Evolutionary conservation across 2,113 vertebrate genomes (phyloP).

Genomic region (Steatornis caripensis): DNA sequence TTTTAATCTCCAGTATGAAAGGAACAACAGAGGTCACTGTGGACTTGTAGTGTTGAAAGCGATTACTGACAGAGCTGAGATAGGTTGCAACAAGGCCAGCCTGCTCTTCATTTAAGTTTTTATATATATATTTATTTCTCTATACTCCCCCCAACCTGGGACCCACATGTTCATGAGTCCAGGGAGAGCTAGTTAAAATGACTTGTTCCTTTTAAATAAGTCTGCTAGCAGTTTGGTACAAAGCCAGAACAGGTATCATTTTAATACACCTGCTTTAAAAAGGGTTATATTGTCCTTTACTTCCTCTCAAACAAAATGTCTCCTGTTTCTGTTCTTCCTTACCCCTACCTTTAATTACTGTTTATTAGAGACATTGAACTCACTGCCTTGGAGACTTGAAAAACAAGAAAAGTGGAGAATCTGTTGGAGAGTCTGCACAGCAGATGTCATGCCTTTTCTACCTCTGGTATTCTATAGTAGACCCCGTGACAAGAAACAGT

Average conservation of each 20-base stretch:
- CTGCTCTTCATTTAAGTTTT: conserved; percentile 25
- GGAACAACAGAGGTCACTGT: conserved; percentile 57
- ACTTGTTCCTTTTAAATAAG: neutral
- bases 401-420: neutral
- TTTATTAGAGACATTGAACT: neutral
- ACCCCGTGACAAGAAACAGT: neutral
- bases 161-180: neutral
- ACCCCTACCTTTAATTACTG: neutral
- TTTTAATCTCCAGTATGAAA: conserved; percentile 47
- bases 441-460: neutral
- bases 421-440: neutral
- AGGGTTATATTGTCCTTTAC: neutral
- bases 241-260: neutral
- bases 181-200: conserved; percentile 53
- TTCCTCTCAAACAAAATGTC: neutral
- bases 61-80: neutral
- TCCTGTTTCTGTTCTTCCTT: neutral
- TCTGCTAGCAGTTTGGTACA: neutral
- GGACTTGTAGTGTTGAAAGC: conserved; percentile 24
- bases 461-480: neutral
- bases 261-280: neutral
- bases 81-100: neutral
- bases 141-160: neutral
- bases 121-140: conserved; percentile 31
- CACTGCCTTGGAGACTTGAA: neutral